Evolutionary conservation across 2,113 vertebrate genomes (phyloP).

Genomic region (Pituophis catenifer): DNA sequence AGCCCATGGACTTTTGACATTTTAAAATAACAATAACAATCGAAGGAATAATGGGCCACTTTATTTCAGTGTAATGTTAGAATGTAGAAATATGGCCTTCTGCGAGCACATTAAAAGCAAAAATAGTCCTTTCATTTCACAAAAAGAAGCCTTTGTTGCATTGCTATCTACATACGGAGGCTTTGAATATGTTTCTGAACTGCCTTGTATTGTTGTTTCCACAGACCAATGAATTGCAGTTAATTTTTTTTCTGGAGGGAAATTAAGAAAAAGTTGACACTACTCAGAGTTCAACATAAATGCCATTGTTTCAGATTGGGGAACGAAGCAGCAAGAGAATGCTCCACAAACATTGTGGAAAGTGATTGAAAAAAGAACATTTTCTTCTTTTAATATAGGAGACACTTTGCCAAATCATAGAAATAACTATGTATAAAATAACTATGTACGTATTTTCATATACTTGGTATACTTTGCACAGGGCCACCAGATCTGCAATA

Average conservation of each 20-base stretch:
- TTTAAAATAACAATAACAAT: conserved; percentile 56
- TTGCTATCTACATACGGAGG: conserved; percentile 38
- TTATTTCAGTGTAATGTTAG: conserved; percentile 49
- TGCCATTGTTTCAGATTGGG: background rate
- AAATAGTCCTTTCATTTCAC: conserved; percentile 47
- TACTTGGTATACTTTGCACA: background rate
- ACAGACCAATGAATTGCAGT: conserved; percentile 40
- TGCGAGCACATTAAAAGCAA: conserved; percentile 38
- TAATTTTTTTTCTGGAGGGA: conserved; percentile 29
- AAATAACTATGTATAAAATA: background rate
- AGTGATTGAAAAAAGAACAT: background rate
- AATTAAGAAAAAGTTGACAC: background rate
- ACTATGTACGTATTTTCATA: background rate
- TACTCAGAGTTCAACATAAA: background rate
- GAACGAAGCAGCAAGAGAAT: background rate
- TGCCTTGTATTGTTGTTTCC: conserved; percentile 51
- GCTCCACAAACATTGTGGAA: background rate
- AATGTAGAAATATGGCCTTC: conserved; percentile 48
- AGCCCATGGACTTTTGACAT: conserved; percentile 48
- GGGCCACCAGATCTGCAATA: background rate
- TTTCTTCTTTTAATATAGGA: background rate
- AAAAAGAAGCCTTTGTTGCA: conserved; percentile 53
- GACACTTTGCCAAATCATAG: background rate
- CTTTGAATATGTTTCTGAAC: conserved; percentile 50
- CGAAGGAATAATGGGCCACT: conserved; percentile 53